These are phyloP conservation scores for Tipula confusa DNA, from an alignment of 2,888 invertebrate species.

Conservation along the genomic window DNA sequence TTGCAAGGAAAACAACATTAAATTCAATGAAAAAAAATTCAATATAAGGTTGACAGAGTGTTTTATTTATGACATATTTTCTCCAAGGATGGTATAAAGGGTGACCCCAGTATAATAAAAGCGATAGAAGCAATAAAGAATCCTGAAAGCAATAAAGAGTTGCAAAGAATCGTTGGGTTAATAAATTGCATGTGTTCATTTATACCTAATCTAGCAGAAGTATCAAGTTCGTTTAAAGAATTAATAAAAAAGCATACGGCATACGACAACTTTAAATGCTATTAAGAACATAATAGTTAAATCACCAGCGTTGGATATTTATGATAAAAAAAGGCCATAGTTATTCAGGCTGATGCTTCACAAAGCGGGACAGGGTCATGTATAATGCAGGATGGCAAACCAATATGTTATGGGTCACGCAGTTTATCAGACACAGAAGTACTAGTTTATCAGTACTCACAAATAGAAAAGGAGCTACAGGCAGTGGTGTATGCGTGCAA, in stretches of 20 bases:
- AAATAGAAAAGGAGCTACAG: too few species aligned
- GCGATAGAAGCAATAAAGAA: neutral
- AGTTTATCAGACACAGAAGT: too few species aligned
- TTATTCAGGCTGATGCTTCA: too few species aligned
- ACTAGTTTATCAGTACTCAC: too few species aligned
- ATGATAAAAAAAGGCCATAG: neutral
- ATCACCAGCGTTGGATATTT: constrained; percentile 28
- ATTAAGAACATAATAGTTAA: neutral
- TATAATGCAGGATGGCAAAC: too few species aligned
- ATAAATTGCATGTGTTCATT: constrained; percentile 32
- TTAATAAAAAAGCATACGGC: constrained; percentile 30
- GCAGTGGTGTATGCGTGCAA: too few species aligned
- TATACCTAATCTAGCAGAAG: constrained; percentile 32
- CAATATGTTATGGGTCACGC: too few species aligned
- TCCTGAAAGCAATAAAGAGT: constrained; percentile 32
- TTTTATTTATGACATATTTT: too few species aligned
- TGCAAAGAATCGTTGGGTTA: constrained; percentile 32
- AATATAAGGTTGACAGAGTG: too few species aligned
- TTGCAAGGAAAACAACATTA: constrained; percentile 30
- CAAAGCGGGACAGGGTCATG: too few species aligned
- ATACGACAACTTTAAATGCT: neutral
- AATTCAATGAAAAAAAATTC: too few species aligned
- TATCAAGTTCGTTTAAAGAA: constrained; percentile 29
- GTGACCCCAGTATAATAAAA: too few species aligned
- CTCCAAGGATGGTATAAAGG: constrained; percentile 5